Base-by-base conservation (phyloP, 2,797 vertebrate genomes). In the Thaleichthys pacificus region DNA sequence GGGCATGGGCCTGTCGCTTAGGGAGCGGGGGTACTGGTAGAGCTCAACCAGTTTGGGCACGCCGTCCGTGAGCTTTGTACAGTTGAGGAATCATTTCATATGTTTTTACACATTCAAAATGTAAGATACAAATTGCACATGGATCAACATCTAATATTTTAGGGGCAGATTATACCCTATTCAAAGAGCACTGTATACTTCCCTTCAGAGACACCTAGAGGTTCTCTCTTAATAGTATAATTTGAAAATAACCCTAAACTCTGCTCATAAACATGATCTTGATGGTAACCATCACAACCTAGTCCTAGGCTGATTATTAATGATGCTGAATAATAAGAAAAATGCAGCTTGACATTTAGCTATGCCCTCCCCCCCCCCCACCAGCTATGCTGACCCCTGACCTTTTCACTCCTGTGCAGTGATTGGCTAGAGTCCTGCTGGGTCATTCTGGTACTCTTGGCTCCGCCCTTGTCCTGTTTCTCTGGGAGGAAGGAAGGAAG, bases 1-100 rank as follows among this genome's bases (percentile, higher is more conserved):
- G n/a, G 74, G 42, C 35, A 78, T 85, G 2, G 83, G 82, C 28
- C 1, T 62, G 0, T 72, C 71, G 21, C 71, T 28, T 24, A 72
- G 78, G 77, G 85, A 81, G 15, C 71, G 73, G 49, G 91, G 77
- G n/a, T 77, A 80, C 51, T 87, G 76, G 75, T 84, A 82, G 12
- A 88, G 69, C 70, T 92, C 89, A 1, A 77, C 87, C 66, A 89
- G 73, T 28, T 86, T 83, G 42, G 80, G 80, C 56, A 81, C 83
- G 60, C 77, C 71, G 32, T 82, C 30, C 66, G 61, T 68, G 38
- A 22, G 68, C 79, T 71, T 77, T 35, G 38, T 30, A 66, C 0
- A 38, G 30, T 3, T 5, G 24, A 69, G 19, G 21, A 21, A 38
- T 26, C 0, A 24, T 2, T 7, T 3, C 3, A 32, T 35, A 7